phyloP scores from a whole-genome alignment of 2,888 invertebrate species.

The Orthosia incerta region DNA sequence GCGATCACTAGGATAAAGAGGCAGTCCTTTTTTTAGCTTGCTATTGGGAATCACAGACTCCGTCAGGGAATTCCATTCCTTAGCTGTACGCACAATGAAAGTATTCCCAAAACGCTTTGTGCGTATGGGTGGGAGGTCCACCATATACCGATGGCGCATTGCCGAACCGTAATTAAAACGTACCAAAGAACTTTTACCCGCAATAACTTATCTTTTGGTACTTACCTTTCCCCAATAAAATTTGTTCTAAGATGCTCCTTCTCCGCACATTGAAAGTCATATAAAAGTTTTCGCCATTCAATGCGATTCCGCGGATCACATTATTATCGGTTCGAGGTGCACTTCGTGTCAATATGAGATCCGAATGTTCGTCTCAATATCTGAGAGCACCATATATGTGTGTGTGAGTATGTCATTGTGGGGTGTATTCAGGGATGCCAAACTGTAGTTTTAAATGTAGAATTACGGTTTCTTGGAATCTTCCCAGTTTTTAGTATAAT shows the following conservation, averaged over 20 bases:
- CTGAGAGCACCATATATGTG: slow-evolving; percentile 43
- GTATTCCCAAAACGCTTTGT: too few species aligned
- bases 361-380: slow-evolving; percentile 76
- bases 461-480: too few species aligned
- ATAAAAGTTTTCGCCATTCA: slow-evolving; percentile 63
- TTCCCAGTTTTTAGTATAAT: too few species aligned
- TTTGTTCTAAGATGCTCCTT: slow-evolving; percentile 3
- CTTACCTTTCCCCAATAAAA: slow-evolving; percentile 11
- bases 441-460: not conserved
- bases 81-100: too few species aligned
- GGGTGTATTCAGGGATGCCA: slow-evolving; percentile 30
- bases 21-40: too few species aligned
- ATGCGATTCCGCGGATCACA: slow-evolving; percentile 66
- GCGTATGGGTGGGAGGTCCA: too few species aligned
- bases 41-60: too few species aligned
- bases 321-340: slow-evolving; percentile 68
- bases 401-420: slow-evolving; percentile 59
- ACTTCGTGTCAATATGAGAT: slow-evolving; percentile 71
- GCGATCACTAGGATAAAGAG: too few species aligned
- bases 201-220: not conserved
- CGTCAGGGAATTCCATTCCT: too few species aligned
- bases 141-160: too few species aligned
- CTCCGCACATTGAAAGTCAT: slow-evolving; percentile 44
- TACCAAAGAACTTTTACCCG: too few species aligned
- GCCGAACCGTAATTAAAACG: not conserved